Conservation (phyloP, 2,113 vertebrate genomes). For the Apeltes quadracus region DNA sequence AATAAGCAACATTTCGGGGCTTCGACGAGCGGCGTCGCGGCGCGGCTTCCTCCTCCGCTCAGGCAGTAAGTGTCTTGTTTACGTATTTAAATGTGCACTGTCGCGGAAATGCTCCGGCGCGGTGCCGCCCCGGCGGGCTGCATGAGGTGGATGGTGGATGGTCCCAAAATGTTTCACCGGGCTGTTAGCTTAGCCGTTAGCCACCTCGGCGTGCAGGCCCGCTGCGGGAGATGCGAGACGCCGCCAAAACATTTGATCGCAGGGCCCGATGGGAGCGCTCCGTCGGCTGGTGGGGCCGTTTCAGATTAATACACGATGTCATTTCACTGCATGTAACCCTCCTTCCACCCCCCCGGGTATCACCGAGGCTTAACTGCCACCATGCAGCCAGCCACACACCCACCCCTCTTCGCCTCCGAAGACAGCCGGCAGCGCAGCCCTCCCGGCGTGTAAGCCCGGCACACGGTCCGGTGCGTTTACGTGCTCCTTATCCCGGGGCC, state of each 20-base stretch:
- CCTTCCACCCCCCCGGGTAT: constrained; percentile 31
- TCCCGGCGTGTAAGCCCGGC: constrained; percentile 59
- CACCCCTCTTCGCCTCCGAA: constrained; percentile 39
- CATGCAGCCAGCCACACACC: constrained; percentile 44
- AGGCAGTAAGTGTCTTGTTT: constrained; percentile 67
- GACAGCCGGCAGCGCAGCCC: constrained; percentile 63
- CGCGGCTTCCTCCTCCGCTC: constrained; percentile 53
- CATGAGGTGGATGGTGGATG: constrained; percentile 71
- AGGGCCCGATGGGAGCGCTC: too few relatives aligned
- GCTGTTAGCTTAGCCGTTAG: constrained; percentile 77
- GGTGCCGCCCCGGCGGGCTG: constrained; percentile 15
- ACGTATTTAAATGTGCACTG: not conserved
- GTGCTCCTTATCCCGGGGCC: constrained; percentile 19
- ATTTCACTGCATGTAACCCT: constrained; percentile 43
- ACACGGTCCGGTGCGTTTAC: constrained; percentile 38
- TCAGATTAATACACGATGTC: not conserved
- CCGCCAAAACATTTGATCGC: constrained; percentile 30
- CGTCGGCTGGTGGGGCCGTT: too few relatives aligned
- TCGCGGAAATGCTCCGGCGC: constrained; percentile 49
- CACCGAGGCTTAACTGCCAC: constrained; percentile 54
- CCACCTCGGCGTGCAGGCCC: constrained; percentile 65
- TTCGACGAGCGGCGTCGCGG: constrained; percentile 61
- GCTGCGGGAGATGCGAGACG: constrained; percentile 59
- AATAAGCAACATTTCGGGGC: constrained; percentile 67
- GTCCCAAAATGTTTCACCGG: constrained; percentile 73